Evolutionary conservation across 1,140 invertebrate genomes (phyloP), one percentile per base, ranked within the genome.

Genomic region (Cepaea nemoralis): DNA sequence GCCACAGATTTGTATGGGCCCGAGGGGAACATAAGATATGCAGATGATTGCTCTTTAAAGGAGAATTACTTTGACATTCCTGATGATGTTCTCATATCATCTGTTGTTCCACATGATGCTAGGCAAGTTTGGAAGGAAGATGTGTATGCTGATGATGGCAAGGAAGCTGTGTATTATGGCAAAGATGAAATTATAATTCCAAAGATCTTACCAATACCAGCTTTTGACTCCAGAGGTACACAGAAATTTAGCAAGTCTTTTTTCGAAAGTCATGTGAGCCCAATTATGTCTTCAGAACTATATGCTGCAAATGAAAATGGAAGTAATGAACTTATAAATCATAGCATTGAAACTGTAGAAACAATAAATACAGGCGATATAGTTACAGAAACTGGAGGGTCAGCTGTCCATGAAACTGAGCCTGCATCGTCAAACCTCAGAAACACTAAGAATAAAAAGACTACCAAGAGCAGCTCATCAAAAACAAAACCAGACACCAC

Each of bases 171-270:
- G 10, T 63, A 31, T 63, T 63, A 5, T 63, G 59, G 33, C 59
- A 27, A 5, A 55, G 50, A 55, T 55, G 50, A 55, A 22, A 31
- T 63, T 16, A 19, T 63, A 6, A 70, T 70, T 40, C 35, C 33
- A 40, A 70, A 70, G 40, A 70, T 70, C n/a, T 42, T n/a, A 10
- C 69, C 69, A 70, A 22, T 70, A n/a, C 69, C 69, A 12, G 24
- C 10, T 70, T 37, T n/a, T 19, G 6, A 37, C 27, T 63, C 59
- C 22, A 19, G 19, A 16, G 33, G 5, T 31, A 19, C n/a, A 6
- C n/a, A 50, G 24, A 75, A 48, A 33, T 50, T 31, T 6, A 74
- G 16, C 8, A 75, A 63, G 6, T 31, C 5, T 63, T 31, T 63
- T 6, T 27, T 10, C 22, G n/a, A 16, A 63, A 27, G 10, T 31